Conservation (phyloP, 2,888 invertebrate species). For the Drosophila hamatofila region DNA sequence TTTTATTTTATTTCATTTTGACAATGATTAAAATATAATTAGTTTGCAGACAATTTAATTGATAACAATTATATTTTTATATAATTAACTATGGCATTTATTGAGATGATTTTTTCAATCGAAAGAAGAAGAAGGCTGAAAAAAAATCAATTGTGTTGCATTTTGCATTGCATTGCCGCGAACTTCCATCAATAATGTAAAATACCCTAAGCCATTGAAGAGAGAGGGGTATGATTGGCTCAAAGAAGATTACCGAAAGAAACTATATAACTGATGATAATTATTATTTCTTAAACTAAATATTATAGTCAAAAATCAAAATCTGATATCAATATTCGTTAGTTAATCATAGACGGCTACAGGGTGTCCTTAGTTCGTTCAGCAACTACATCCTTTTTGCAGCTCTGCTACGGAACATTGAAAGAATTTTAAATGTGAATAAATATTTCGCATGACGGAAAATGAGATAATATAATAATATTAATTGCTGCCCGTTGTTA, state of each 20-base stretch:
- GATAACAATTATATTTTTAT: constrained; percentile 38
- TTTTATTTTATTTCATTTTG: neutral
- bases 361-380: neutral
- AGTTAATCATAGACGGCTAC: neutral
- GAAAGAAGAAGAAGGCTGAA: neutral
- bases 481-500: constrained; percentile 36
- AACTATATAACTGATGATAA: neutral
- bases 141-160: constrained; percentile 15
- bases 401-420: neutral
- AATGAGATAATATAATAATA: constrained; percentile 20
- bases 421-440: constrained; percentile 27
- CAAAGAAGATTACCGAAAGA: too few species aligned
- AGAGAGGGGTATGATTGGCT: neutral
- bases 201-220: neutral
- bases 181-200: neutral
- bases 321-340: too few species aligned
- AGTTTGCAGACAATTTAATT: constrained; percentile 29
- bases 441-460: constrained; percentile 11
- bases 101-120: constrained; percentile 32
- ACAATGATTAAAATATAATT: constrained; percentile 33
- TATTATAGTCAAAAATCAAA: neutral
- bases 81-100: constrained; percentile 48
- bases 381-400: neutral
- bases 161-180: constrained; percentile 14
- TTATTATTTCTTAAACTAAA: too few species aligned